Evolutionary conservation across 1,140 invertebrate genomes (phyloP).

Genomic region (Apis florea): DNA sequence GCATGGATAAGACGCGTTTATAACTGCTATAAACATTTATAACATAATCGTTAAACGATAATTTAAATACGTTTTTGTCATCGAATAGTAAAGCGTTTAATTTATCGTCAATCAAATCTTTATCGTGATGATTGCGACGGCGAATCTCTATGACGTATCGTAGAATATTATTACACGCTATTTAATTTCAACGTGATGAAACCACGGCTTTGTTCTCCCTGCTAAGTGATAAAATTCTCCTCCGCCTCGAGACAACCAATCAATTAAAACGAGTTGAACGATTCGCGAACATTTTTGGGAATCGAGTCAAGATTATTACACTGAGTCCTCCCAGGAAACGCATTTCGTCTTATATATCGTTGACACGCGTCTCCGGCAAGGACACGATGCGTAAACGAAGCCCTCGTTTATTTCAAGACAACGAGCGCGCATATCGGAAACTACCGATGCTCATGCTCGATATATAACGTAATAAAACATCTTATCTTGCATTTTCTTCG

Average conservation of each 20-base stretch:
- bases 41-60: too few relatives aligned
- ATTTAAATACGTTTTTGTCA: background rate
- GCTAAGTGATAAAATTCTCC: background rate
- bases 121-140: background rate
- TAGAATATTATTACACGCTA: background rate
- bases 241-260: too few relatives aligned
- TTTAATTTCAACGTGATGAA: background rate
- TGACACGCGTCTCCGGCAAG: constrained; percentile 38
- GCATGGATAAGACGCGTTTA: too few relatives aligned
- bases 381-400: constrained; percentile 23
- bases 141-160: background rate
- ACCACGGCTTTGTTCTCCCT: background rate
- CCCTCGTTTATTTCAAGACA: constrained; percentile 41
- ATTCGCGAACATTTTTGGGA: constrained; percentile 14
- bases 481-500: background rate
- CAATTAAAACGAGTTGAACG: background rate
- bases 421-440: constrained; percentile 11
- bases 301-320: constrained; percentile 12
- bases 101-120: too few relatives aligned
- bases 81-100: too few relatives aligned
- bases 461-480: background rate
- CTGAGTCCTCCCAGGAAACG: constrained; percentile 6
- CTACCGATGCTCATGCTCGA: background rate
- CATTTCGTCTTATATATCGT: constrained; percentile 7
- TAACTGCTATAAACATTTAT: too few relatives aligned